Evolutionary conservation across 2,797 vertebrate species (phyloP), one percentile per base, ranked within the genome.

Genomic region (Notolepis coatsorum): DNA sequence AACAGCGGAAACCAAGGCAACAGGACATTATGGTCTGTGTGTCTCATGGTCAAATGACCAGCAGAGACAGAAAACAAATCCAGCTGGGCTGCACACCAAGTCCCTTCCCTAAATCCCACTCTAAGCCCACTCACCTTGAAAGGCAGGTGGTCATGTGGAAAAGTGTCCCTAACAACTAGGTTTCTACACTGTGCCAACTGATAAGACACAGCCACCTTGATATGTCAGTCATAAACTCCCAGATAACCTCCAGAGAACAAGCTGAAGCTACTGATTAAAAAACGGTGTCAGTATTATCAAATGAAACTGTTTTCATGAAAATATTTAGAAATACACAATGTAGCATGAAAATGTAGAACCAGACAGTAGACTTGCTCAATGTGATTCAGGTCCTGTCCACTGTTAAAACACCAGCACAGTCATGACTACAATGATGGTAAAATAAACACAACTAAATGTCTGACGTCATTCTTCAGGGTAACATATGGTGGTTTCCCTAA

Each of bases 1-100:
- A 87, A 91, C 81, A 85, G 75, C 63, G 71, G 75, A 73, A 85
- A 83, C 87, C 88, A 80, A 57, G 87, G 86, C 69, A 89, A 92
- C 87, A 0, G 82, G 77, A 80, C 81, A 85, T 60, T 35, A 63
- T 80, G 90, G 83, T 85, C 82, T 27, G 47, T 39, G 71, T 51
- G 63, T 49, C 66, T 73, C 73, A 84, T 47, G 84, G 83, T 70
- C 74, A 72, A 1, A 30, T 37, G 65, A 56, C 47, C 73, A 65
- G 45, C 38, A 61, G 64, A n/a, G 69, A 73, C 31, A 43, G 37
- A 30, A 73, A 82, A 79, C 71, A 60, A 49, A 50, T 47, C 48
- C 48, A 61, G 50, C 65, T 77, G 70, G 48, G 39, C 49, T 37
- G n/a, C 35, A n/a, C 21, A 15, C 10, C 23, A 10, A 27, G 8